Evolutionary conservation across 2,888 invertebrate genomes (phyloP).

Genomic region (Desoria tigrina): DNA sequence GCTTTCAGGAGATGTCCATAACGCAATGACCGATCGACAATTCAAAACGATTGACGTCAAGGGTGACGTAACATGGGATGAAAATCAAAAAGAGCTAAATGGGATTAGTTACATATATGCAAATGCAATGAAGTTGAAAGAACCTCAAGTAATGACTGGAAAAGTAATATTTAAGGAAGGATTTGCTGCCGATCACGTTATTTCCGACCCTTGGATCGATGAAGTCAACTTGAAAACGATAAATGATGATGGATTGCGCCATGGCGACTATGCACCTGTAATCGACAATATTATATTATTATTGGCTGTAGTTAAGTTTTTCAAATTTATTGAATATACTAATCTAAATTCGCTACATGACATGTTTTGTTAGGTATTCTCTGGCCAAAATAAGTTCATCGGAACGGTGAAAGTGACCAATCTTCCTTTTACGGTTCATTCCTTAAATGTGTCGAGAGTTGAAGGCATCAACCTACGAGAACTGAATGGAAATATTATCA

Average conservation of each 20-base stretch:
- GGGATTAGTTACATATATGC: constrained; percentile 33
- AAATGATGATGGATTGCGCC: constrained; percentile 30
- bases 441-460: constrained; percentile 18
- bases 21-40: no score
- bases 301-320: no score
- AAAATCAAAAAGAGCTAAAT: constrained; percentile 17
- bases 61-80: constrained; percentile 37
- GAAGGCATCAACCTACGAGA: constrained; percentile 30
- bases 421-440: constrained; percentile 13
- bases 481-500: constrained; percentile 29
- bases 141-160: constrained; percentile 31
- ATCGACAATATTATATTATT: constrained; percentile 1
- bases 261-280: constrained; percentile 4
- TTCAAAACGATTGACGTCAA: constrained; percentile 18
- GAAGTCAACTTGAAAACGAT: constrained; percentile 38
- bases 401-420: neutral
- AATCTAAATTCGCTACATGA: no score
- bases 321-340: no score
- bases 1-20: neutral
- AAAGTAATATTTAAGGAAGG: constrained; percentile 31
- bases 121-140: constrained; percentile 33
- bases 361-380: neutral
- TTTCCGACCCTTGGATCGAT: constrained; percentile 33
- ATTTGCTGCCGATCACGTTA: constrained; percentile 17
- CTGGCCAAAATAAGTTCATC: no score